A percentile compares a stretch with the other conserved stretches of the same genome.
These are phyloP conservation scores for Schrankia costaestrigalis DNA, from an alignment of 2,888 invertebrate species.

Conservation along the genomic window DNA sequence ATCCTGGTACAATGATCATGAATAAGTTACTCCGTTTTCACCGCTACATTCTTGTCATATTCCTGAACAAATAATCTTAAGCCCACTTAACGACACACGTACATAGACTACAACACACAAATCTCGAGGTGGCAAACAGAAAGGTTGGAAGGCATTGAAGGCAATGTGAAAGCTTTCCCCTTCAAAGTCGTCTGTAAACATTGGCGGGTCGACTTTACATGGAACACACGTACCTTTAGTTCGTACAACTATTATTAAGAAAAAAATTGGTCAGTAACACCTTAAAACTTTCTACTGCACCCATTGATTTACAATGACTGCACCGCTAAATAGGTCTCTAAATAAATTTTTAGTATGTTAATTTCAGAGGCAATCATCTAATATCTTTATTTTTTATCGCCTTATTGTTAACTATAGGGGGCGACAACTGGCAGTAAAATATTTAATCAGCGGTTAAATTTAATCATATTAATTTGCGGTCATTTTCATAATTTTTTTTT, in stretches of 20 bases:
- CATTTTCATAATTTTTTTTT: too few species aligned
- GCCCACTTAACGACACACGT: conserved; percentile 20
- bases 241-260: conserved; percentile 3
- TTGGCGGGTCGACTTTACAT: conserved; percentile 45
- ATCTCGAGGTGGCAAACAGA: conserved; percentile 53
- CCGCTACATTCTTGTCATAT: conserved; percentile 12
- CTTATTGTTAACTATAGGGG: too few species aligned
- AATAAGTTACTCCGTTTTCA: conserved; percentile 1
- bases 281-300: too few species aligned
- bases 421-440: too few species aligned
- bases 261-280: too few species aligned
- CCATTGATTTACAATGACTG: too few species aligned
- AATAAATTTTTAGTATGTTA: too few species aligned
- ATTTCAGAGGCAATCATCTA: too few species aligned
- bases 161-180: conserved; percentile 58
- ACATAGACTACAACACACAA: conserved; percentile 31
- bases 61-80: conserved; percentile 18
- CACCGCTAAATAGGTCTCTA: too few species aligned
- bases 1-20: neutral
- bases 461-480: too few species aligned
- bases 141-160: conserved; percentile 50
- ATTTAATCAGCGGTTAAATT: too few species aligned
- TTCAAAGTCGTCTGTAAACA: conserved; percentile 61
- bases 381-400: too few species aligned
- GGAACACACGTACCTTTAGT: conserved; percentile 25